Evolutionary conservation across 2,113 vertebrate species (phyloP).

Genomic region (Empidonax traillii): DNA sequence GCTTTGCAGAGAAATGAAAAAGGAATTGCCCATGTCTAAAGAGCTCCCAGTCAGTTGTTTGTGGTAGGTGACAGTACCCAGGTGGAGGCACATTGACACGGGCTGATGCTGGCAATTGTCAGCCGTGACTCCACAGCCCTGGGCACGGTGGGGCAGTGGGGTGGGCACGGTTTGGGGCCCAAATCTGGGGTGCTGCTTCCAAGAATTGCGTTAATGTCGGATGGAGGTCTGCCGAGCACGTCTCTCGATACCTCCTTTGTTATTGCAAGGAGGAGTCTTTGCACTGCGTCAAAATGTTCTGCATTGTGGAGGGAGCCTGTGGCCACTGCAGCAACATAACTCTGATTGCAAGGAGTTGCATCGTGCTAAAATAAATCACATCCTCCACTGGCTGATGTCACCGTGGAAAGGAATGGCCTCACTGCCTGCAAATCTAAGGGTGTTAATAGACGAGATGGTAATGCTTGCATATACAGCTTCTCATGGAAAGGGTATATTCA

Average conservation of each 20-base stretch:
- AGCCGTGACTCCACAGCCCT: background rate
- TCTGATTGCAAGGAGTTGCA: background rate
- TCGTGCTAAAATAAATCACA: background rate
- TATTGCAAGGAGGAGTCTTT: background rate
- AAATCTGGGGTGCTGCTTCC: fast-evolving
- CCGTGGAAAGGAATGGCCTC: background rate
- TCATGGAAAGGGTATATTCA: background rate
- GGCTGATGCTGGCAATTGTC: background rate
- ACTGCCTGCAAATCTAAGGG: background rate
- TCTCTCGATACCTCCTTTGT: background rate
- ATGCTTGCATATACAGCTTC: background rate
- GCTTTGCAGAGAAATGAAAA: background rate
- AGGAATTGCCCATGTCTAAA: background rate
- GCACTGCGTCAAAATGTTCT: background rate
- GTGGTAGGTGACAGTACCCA: background rate
- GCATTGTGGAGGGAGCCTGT: background rate
- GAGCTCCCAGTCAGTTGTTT: background rate
- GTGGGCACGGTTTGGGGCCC: background rate
- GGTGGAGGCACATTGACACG: background rate
- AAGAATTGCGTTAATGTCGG: background rate
- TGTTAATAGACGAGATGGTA: background rate
- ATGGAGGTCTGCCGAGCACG: background rate
- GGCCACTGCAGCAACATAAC: background rate
- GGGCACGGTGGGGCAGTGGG: fast-evolving
- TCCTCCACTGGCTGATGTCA: background rate